Percentiles rank a stretch among this genome's conserved stretches.
These are phyloP conservation scores for Spea hammondii DNA, from an alignment of 2,797 vertebrate genomes.

Conservation along the genomic window DNA sequence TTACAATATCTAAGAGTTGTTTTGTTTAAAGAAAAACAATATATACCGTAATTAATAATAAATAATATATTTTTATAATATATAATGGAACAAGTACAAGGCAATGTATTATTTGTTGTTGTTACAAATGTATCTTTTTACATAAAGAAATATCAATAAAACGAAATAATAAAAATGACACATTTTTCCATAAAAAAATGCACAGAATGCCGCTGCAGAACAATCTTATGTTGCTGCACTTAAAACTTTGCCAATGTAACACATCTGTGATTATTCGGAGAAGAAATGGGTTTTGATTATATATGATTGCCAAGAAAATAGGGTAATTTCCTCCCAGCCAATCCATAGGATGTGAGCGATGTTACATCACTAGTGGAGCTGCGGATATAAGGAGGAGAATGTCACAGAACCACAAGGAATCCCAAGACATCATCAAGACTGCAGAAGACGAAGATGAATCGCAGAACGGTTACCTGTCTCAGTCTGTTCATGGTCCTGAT, in stretches of 20 bases:
- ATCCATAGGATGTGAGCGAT: slow-evolving; percentile 55
- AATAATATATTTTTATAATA: too few relatives aligned
- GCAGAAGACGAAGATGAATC: slow-evolving; percentile 49
- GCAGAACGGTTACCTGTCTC: slow-evolving; percentile 47
- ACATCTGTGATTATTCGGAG: too few relatives aligned
- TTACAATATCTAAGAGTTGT: too few relatives aligned
- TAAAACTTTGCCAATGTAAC: too few relatives aligned
- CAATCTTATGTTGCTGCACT: too few relatives aligned
- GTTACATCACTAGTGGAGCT: slow-evolving; percentile 24
- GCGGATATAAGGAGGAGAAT: slow-evolving; percentile 55
- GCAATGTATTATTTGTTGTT: too few relatives aligned
- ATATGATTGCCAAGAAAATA: background rate
- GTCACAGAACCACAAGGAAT: slow-evolving; percentile 29
- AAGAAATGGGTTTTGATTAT: background rate
- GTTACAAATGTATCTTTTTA: too few relatives aligned
- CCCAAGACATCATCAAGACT: slow-evolving; percentile 7
- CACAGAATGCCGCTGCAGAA: too few relatives aligned
- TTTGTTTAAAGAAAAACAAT: background rate
- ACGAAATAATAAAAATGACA: too few relatives aligned
- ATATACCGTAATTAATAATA: background rate
- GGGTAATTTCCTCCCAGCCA: slow-evolving; percentile 52
- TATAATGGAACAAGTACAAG: too few relatives aligned
- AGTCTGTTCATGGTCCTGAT: slow-evolving; percentile 60
- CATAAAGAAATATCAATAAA: too few relatives aligned
- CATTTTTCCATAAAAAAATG: too few relatives aligned